Evolutionary conservation across 35 echinoderm and acorn worm genomes (phyloP).

Genomic region (Eucidaris tribuloides): DNA sequence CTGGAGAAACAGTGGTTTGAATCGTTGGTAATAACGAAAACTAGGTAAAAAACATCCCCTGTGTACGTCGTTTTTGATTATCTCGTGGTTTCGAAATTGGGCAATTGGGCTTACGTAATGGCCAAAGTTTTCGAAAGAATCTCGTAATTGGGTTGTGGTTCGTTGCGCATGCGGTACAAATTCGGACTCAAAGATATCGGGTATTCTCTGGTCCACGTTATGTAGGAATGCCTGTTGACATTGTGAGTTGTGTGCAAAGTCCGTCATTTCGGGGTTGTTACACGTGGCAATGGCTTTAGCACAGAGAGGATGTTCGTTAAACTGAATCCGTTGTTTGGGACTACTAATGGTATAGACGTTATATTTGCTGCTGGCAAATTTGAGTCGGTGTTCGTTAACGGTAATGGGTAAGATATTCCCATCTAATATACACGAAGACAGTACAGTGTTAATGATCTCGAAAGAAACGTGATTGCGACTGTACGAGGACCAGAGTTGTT

Average conservation of each 20-base stretch:
- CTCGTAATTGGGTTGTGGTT: neutral
- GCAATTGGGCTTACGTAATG: neutral
- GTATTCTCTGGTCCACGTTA: neutral
- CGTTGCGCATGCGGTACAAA: neutral
- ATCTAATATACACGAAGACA: too few relatives aligned
- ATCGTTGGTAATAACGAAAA: neutral
- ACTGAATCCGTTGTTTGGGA: too few relatives aligned
- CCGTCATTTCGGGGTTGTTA: neutral
- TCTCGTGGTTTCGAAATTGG: neutral
- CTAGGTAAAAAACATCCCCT: neutral
- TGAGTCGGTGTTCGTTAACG: too few relatives aligned
- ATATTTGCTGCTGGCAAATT: too few relatives aligned
- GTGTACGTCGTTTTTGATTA: neutral
- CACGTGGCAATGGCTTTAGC: neutral
- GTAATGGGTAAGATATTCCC: too few relatives aligned
- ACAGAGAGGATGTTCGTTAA: neutral
- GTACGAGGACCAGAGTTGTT: too few relatives aligned
- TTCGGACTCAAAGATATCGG: neutral
- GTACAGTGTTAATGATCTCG: too few relatives aligned
- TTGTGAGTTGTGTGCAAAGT: neutral
- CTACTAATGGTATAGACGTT: too few relatives aligned
- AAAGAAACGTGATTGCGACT: too few relatives aligned
- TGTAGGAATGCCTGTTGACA: neutral
- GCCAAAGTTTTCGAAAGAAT: neutral
- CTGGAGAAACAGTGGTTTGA: neutral